These are phyloP conservation scores for Palythoa caribaeorum DNA, from an alignment of 92 coral and sea anemone species.

Conservation along the genomic window DNA sequence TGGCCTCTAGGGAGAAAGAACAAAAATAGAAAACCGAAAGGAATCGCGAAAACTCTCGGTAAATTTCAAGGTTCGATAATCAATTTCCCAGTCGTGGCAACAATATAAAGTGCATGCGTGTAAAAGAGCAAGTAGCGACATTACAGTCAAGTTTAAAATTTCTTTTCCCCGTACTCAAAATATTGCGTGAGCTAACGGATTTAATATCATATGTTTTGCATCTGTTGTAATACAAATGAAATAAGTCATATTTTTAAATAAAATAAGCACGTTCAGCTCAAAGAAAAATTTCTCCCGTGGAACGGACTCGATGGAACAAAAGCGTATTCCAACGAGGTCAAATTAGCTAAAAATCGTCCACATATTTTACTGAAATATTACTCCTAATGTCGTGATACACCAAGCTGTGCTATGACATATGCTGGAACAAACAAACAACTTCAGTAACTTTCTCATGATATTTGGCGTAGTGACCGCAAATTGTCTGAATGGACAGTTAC, in stretches of 20 bases:
- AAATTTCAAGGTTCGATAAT: not conserved
- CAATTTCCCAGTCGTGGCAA: not conserved
- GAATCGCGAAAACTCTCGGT: not conserved
- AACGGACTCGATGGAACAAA: not conserved
- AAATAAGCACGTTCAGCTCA: not conserved
- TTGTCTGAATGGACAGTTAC: conserved; percentile 28
- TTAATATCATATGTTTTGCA: not conserved
- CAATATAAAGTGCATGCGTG: not conserved
- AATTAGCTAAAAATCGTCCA: not conserved
- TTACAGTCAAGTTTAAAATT: conserved; percentile 16
- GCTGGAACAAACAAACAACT: conserved; percentile 44
- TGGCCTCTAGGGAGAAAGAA: not conserved
- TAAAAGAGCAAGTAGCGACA: not conserved
- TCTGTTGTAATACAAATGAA: not conserved
- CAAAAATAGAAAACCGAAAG: not conserved
- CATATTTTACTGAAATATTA: not conserved
- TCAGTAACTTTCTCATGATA: conserved; percentile 5
- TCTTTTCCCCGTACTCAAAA: not conserved
- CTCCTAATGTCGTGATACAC: conserved; percentile 29
- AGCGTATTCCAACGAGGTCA: not conserved
- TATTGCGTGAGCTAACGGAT: conserved; percentile 35
- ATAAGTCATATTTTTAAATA: not conserved
- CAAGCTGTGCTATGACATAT: conserved; percentile 20
- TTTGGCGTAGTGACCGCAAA: conserved; percentile 25
- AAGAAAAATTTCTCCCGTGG: not conserved